Base-by-base conservation (phyloP, 2,113 vertebrate genomes). In the Macaca nemestrina region DNA sequence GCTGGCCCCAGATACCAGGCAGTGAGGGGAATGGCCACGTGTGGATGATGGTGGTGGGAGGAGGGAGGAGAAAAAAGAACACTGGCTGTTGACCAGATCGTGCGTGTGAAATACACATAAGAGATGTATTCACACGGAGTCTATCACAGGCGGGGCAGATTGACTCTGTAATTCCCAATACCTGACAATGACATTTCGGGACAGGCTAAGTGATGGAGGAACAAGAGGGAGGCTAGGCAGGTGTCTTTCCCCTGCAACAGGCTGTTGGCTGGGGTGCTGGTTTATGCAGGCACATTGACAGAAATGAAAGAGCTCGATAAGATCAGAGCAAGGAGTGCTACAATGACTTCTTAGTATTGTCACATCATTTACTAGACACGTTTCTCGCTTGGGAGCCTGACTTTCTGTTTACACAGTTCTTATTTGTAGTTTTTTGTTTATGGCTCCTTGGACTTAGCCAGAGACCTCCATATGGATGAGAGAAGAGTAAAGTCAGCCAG, bases 401-500 rank as follows among this genome's bases (percentile, higher is more conserved):
- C 16, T 72, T 84, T 55, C 55, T 94, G 10, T 32, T 64, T 83
- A 38, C 10, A 78, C 20, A 8, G 23, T 27, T 89, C 57, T 90
- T 55, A 14, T 64, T 83, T 64, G 22, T 78, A 8, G 43, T 86
- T 72, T 83, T 43, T 61, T 70, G 32, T 80, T 55, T 67, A 88
- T 22, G 23, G 59, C 48, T 89, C 57, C 55, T 91, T 72, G 76
- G 59, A 80, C 67, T 86, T 97, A 40, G 75, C 67, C 92, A 88
- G 89, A 96, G 83, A 90, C 35, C 38, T 93, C 64, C 59, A 52
- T 10, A 12, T 88, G 73, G 48, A 75, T 10, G 32, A 57, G 22
- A 88, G 17, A 84, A 64, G 23, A 48, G 22, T 2, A 8, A 81
- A 78, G 55, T 55, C 43, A 88, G 14, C 38, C 23, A 96, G 90